Evolutionary conservation across 30 jellyfish, hydroid and myxozoan genomes (phyloP), one percentile per base, ranked within the genome.

Genomic region (Cassiopea andromeda): DNA sequence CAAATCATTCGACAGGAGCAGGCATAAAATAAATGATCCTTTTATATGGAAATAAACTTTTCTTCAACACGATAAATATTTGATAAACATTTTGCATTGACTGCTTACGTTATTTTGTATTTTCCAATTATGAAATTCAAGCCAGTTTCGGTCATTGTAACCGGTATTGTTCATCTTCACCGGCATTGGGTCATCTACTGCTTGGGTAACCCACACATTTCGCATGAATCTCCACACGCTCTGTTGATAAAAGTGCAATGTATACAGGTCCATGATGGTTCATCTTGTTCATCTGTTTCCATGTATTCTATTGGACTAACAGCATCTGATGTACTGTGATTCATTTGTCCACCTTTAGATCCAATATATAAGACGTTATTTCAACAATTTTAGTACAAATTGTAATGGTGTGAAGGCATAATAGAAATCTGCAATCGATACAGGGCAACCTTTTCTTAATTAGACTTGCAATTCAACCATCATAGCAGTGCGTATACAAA

Each of bases 161-260:
- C 38, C 38, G 38, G 38, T 27, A 27, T 27, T 27, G 38, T 27
- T 27, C 38, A 27, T 27, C 38, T 27, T 27, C 0, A 27, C 38
- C 38, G 38, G 38, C 38, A 27, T 27, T 27, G 38, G 38, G 38
- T 27, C 38, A 27, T 12, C 76, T 84, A 84, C 75, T 77, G 73
- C 66, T 92, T 94, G 60, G 99, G 99, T 57, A 95, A 91, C 61
- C 95, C 93, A 80, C 99, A 95, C 93, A 95, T 95, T 64, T 95
- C 99, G 69, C 99, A 95, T 5, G 99, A 73, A 68, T 85, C 95
- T 60, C 81, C 81, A 59, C 91, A 54, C 9, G 97, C 44, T 68
- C 92, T 69, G 91, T 95, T 95, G 19, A 95, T 95, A 79, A 85
- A 95, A 4, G 99, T 95, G 77, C 99, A 95, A 87, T 95, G 99